These are phyloP conservation scores for Lutraria lutraria DNA, from an alignment of 2,888 invertebrate species.

Conservation along the genomic window DNA sequence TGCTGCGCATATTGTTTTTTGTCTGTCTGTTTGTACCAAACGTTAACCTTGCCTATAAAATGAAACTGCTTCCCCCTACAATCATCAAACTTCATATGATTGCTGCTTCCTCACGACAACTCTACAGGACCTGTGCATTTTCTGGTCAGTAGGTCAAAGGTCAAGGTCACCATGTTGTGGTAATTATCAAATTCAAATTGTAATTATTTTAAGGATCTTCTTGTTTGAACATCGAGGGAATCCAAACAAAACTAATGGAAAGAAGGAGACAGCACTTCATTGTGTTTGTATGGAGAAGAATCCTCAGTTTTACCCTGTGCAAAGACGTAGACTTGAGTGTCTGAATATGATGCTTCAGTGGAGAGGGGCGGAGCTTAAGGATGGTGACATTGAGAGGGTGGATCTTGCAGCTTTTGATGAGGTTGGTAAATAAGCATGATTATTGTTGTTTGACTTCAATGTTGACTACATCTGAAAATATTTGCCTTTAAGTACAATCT, in stretches of 20 bases:
- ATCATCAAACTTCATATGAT: no score
- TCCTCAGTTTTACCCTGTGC: constrained; percentile 79
- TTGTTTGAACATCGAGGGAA: constrained; percentile 90
- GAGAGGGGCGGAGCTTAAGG: constrained; percentile 88
- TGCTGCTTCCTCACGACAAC: no score
- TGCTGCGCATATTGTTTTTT: no score
- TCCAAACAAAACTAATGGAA: constrained; percentile 90
- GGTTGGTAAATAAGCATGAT: constrained; percentile 87
- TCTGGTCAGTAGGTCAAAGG: no score
- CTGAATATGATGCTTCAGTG: constrained; percentile 90
- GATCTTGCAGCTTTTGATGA: constrained; percentile 89
- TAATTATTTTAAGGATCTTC: constrained; percentile 88
- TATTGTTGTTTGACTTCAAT: neutral
- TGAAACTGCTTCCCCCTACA: no score
- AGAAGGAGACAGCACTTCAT: constrained; percentile 90
- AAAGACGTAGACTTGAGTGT: constrained; percentile 89
- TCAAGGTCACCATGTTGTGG: no score
- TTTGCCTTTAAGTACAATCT: no score
- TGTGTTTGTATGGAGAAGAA: constrained; percentile 88
- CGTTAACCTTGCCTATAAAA: no score
- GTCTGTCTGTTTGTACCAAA: no score
- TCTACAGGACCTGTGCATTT: no score
- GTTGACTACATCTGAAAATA: no score
- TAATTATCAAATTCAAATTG: neutral
- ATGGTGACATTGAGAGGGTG: constrained; percentile 89